These are phyloP conservation scores for Drosophila kuntzei DNA, from an alignment of 2,888 invertebrate genomes.

Conservation along the genomic window DNA sequence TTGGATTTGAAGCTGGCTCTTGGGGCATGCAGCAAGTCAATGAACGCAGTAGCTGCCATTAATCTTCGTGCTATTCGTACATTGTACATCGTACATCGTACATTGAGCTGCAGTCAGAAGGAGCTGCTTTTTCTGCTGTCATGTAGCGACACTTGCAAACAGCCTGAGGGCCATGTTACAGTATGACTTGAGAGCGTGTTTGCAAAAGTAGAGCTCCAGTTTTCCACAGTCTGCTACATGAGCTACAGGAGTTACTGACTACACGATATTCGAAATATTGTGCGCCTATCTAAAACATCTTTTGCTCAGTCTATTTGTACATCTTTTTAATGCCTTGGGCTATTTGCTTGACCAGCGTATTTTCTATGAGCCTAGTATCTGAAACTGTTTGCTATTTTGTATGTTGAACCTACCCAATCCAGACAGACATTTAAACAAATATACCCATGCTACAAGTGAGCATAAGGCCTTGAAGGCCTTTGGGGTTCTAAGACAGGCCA, in stretches of 20 bases:
- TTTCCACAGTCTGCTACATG: constrained; percentile 36
- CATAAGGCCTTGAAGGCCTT: constrained; percentile 19
- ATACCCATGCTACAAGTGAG: constrained; percentile 16
- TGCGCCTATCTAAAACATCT: constrained; percentile 61
- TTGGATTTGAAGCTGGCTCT: constrained; percentile 14
- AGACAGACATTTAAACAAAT: constrained; percentile 47
- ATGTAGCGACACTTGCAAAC: constrained; percentile 67
- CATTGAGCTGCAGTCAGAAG: constrained; percentile 42
- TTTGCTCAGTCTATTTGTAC: constrained; percentile 49
- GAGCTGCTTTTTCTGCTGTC: constrained; percentile 35
- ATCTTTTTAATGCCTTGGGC: constrained; percentile 58
- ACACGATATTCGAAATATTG: constrained; percentile 18
- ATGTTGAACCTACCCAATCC: constrained; percentile 12
- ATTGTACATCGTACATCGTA: constrained; percentile 10
- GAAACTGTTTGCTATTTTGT: constrained; percentile 32
- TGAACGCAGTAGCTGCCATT: constrained; percentile 64
- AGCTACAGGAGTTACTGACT: background rate
- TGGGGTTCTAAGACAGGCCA: constrained; percentile 15
- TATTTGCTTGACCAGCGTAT: constrained; percentile 59
- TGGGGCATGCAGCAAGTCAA: constrained; percentile 50
- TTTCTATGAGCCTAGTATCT: constrained; percentile 55
- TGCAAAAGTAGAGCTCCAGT: constrained; percentile 20
- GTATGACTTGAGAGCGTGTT: constrained; percentile 33
- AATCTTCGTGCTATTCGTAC: constrained; percentile 55
- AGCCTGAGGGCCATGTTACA: constrained; percentile 58